phyloP scores from a whole-genome alignment of 1,140 invertebrate species.

The Steinernema feltiae region DNA sequence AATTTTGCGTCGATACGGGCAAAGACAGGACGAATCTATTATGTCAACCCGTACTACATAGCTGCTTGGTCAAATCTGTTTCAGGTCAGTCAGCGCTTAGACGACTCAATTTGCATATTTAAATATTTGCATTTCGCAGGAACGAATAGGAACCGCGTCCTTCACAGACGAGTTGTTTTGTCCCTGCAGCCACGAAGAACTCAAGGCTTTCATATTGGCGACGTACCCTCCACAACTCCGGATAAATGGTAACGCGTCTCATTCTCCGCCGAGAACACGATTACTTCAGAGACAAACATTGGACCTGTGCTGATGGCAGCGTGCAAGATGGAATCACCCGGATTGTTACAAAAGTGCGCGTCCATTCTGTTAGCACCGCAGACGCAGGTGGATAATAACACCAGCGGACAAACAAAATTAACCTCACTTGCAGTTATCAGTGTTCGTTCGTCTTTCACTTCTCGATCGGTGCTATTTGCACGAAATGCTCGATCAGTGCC shows the following conservation, averaged over 20 bases:
- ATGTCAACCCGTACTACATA: slow-evolving; percentile 56
- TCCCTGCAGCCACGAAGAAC: slow-evolving; percentile 55
- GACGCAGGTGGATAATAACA: slow-evolving; percentile 44
- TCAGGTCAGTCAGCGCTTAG: slow-evolving; percentile 44
- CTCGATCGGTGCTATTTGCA: slow-evolving; percentile 55
- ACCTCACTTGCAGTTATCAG: slow-evolving; percentile 45
- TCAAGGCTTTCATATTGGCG: slow-evolving; percentile 57
- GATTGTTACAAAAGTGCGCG: slow-evolving; percentile 51
- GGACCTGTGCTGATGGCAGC: slow-evolving; percentile 56
- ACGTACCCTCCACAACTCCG: slow-evolving; percentile 56
- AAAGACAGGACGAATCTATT: slow-evolving; percentile 52
- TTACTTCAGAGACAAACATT: slow-evolving; percentile 50
- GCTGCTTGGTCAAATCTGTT: slow-evolving; percentile 56
- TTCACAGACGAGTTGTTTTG: slow-evolving; percentile 51
- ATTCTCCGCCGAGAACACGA: not conserved
- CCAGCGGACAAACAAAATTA: too few species aligned
- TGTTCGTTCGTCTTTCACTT: slow-evolving; percentile 53
- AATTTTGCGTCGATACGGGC: slow-evolving; percentile 53
- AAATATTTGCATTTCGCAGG: slow-evolving; percentile 29
- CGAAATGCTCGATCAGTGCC: slow-evolving; percentile 48
- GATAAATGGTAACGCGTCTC: slow-evolving; percentile 43
- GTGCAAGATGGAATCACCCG: slow-evolving; percentile 57
- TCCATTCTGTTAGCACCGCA: slow-evolving; percentile 47
- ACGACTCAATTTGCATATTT: not conserved
- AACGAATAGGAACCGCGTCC: slow-evolving; percentile 22